phyloP scores from a whole-genome alignment of 2,797 vertebrate species.

The Gouania willdenowi region DNA sequence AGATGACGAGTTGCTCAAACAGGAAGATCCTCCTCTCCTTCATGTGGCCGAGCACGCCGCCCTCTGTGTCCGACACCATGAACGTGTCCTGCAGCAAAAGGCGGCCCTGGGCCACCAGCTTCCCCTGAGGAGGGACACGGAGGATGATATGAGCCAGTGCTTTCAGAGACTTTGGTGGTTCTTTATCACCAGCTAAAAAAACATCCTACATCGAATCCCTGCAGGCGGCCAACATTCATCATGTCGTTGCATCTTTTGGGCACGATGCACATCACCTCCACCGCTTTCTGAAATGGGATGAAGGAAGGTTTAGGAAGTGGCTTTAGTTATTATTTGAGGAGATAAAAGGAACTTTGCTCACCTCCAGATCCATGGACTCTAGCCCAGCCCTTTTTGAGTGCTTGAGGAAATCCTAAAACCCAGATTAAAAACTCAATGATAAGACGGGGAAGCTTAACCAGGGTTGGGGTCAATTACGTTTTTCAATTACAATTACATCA shows the following conservation, averaged over 20 bases:
- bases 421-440: neutral
- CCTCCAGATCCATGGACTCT: constrained; percentile 91
- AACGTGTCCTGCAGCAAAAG: constrained; percentile 96
- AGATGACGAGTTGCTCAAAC: constrained; percentile 97
- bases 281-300: constrained; percentile 80
- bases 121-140: constrained; percentile 77
- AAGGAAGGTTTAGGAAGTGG: neutral
- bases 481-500: too few relatives aligned
- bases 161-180: neutral
- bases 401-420: constrained; percentile 89
- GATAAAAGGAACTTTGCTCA: constrained; percentile 39
- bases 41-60: constrained; percentile 82
- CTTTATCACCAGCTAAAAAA: neutral
- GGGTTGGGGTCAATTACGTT: too few relatives aligned
- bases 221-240: constrained; percentile 97
- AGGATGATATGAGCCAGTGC: neutral
- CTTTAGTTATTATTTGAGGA: neutral
- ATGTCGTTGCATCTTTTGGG: constrained; percentile 98
- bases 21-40: constrained; percentile 96
- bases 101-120: constrained; percentile 97
- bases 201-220: constrained; percentile 93
- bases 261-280: constrained; percentile 97
- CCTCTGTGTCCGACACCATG: constrained; percentile 88
- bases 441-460: too few relatives aligned
- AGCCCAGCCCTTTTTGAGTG: constrained; percentile 93